Conservation (phyloP, 2,113 vertebrate species). For the Lepisosteus osseus region DNA sequence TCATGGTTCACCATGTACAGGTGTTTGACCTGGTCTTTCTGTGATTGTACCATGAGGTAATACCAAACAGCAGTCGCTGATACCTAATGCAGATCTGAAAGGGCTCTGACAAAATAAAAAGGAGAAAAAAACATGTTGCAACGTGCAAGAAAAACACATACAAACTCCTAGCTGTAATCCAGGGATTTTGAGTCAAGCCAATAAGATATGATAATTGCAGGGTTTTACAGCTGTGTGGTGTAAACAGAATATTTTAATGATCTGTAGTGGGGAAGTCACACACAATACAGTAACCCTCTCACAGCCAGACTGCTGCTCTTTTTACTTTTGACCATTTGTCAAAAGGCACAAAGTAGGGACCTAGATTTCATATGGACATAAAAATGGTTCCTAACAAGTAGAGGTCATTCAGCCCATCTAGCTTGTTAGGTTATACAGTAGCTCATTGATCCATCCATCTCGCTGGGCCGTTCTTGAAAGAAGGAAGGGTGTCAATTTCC, state of each 20-base stretch:
- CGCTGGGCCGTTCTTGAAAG: too few relatives aligned
- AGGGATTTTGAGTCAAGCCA: conserved; percentile 9
- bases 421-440: too few relatives aligned
- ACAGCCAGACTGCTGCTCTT: background rate
- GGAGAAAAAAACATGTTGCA: conserved; percentile 3
- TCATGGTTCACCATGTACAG: too few relatives aligned
- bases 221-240: conserved; percentile 3
- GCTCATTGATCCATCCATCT: too few relatives aligned
- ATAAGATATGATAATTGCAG: conserved; percentile 25
- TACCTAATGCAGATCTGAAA: too few relatives aligned
- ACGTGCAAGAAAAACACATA: conserved; percentile 19
- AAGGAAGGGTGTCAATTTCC: too few relatives aligned
- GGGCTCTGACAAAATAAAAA: background rate
- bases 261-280: background rate
- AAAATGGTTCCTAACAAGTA: too few relatives aligned
- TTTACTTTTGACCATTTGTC: background rate
- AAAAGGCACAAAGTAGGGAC: too few relatives aligned
- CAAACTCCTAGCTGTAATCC: conserved; percentile 12
- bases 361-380: too few relatives aligned
- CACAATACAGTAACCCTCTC: background rate
- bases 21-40: background rate
- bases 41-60: conserved; percentile 1
- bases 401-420: too few relatives aligned
- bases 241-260: conserved; percentile 9
- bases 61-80: background rate